Base-by-base conservation (phyloP, 2,888 invertebrate genomes). In the Stegana nigrithorax region DNA sequence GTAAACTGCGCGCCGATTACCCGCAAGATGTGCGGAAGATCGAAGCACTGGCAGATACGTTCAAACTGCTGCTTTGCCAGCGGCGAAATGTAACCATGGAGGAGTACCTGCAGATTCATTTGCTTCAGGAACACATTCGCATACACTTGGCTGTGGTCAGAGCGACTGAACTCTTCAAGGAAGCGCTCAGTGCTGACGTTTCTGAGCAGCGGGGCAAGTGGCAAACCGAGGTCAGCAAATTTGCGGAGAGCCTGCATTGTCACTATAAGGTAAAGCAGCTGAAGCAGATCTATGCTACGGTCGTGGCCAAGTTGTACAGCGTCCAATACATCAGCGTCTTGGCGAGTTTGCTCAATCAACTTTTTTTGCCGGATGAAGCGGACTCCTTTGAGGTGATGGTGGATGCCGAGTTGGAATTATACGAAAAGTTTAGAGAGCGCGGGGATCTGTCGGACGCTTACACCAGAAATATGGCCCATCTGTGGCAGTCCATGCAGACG, bases 401-500 rank as follows among this genome's bases (percentile, higher is more conserved):
- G 0, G 17, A 45, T 8, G 45, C 67, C 1, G 66, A 68, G 14
- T 6, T 68, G 6, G 19, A 39, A 27, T 58, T 68, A 0, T 69
- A 66, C 36, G 58, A 59, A 1, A 59, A 59, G 2, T 68, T 60
- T 3, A 51, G 59, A 14, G 14, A 2, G 12, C 27, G 7, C 3
- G 69, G 39, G 4, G 12, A 51, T 1, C 27, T 44, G 23, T 53
- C 21, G 8, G 10, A 6, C 2, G 27, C 44, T 1, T 68, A 63
- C 23, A 17, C 39, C 23, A 23, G 10, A 2, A 66, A 68, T 19
- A 63, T 68, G 67, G 67, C 67, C 8, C 36, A 64, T 14, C 42
- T 67, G n/a, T 67, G 68, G 68, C 68, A 68, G 56, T 50, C 42
- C n/a, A 50, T 69, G 2, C 66, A 68, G 39, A 4, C 58, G 7